Base-by-base conservation (phyloP, 2,888 invertebrate species). In the Cordilura impudica region DNA sequence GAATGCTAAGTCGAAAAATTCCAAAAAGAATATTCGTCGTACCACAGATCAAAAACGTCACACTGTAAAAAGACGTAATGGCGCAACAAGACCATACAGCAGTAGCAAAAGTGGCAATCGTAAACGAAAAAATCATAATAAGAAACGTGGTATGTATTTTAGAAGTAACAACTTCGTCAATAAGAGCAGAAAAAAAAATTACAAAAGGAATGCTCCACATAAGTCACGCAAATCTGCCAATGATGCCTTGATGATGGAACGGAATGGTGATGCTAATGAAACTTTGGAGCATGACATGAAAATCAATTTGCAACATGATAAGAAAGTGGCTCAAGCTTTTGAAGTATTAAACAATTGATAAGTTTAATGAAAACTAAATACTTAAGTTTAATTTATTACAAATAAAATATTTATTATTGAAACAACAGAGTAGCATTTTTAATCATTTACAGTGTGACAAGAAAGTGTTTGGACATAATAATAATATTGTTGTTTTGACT, bases 341-440 rank as follows among this genome's bases (percentile, higher is more conserved):
- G 35, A 39, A 39, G n/a, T n/a, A 12, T 3, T 39, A 39, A 4
- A 39, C 12, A n/a, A 39, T 4, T 39, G n/a, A 39, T n/a, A 5
- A 1, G n/a, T 39, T 39, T 39, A 4, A 8, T n/a, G n/a, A n/a
- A 4, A 10, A 47, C 23, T 23, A 19, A 31, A 26, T 61, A 21
- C 18, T 49, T 67, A 67, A 61, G 58, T 72, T 65, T 72, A 72
- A 65, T 43, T 60, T 23, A 65, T 39, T 21, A 51, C 66, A 10
- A 10, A 53, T 26, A 19, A 16, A 0, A n/a, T 31, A 10, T 31
- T 2, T 31, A 10, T 31, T 31, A 31, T 10, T 10, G 10, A 31
- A 31, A 31, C 8, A 10, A 31, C 8, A 10, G 12, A 10, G 31
- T 1, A 29, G 12, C 1, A 10, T 31, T 31, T 31, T 31, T 2